phyloP scores from a whole-genome alignment of 2,113 vertebrate genomes.

The Burhinus bistriatus region DNA sequence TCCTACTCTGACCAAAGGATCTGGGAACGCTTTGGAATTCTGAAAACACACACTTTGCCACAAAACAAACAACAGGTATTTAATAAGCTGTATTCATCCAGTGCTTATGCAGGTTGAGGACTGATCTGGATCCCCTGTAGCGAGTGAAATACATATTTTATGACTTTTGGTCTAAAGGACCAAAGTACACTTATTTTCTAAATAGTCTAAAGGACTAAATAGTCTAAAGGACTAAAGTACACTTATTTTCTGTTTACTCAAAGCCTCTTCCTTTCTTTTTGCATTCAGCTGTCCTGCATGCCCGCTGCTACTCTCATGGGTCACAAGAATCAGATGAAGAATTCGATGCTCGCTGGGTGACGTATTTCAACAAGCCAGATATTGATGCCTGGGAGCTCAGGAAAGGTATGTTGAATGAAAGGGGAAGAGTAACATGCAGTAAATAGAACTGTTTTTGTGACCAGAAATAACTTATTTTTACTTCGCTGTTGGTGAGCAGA shows the following conservation, averaged over 20 bases:
- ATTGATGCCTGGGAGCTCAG: conserved; percentile 95
- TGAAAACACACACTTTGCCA: not conserved
- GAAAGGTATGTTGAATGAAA: conserved; percentile 80
- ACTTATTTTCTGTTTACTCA: not conserved
- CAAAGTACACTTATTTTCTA: not conserved
- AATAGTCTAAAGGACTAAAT: too few species aligned
- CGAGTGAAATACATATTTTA: accelerated
- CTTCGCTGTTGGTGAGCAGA: not conserved
- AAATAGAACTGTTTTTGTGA: not conserved
- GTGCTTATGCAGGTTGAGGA: not conserved
- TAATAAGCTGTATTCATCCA: not conserved
- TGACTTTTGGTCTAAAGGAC: too few species aligned
- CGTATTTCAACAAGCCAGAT: conserved; percentile 95
- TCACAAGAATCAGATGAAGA: conserved; percentile 93
- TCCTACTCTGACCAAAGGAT: not conserved
- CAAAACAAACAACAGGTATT: accelerated
- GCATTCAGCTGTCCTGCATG: conserved; percentile 73
- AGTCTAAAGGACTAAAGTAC: too few species aligned
- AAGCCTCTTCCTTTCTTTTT: not conserved
- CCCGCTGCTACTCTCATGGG: conserved; percentile 90
- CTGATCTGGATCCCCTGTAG: not conserved
- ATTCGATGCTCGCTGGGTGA: conserved; percentile 97
- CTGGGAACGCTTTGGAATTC: not conserved
- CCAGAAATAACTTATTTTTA: not conserved
- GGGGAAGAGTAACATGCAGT: not conserved